Evolutionary conservation across 2,113 vertebrate genomes (phyloP).

Genomic region (Meles meles): DNA sequence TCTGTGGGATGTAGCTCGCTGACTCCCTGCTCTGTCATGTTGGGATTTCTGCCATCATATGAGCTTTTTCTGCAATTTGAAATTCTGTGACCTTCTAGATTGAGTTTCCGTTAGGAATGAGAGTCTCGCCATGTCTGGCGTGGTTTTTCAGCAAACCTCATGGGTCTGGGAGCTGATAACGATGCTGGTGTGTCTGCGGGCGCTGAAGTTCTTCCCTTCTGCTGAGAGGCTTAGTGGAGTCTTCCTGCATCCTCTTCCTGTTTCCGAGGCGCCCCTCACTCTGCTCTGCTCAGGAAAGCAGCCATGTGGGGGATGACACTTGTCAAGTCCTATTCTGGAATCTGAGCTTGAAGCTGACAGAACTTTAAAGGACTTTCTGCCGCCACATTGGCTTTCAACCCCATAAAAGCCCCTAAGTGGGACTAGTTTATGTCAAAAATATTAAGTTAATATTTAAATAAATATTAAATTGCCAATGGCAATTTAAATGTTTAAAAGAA

Average conservation of each 20-base stretch:
- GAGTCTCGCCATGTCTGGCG: neutral
- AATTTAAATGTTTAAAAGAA: neutral
- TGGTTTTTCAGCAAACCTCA: neutral
- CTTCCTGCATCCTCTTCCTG: too few relatives aligned
- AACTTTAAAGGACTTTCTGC: neutral
- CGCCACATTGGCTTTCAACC: neutral
- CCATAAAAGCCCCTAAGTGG: neutral
- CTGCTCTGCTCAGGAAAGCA: neutral
- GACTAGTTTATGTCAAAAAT: neutral
- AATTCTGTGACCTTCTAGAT: neutral
- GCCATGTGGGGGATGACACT: neutral
- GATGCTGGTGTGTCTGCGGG: rapidly evolving
- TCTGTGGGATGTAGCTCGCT: neutral
- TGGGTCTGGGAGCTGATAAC: neutral
- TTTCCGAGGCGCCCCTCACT: neutral
- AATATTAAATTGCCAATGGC: too few relatives aligned
- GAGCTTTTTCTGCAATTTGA: neutral
- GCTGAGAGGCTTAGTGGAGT: neutral
- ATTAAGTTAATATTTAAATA: too few relatives aligned
- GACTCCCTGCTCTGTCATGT: neutral
- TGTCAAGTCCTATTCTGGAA: neutral
- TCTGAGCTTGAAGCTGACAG: neutral
- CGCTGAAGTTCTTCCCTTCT: neutral
- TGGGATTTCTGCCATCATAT: neutral
- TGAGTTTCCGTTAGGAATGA: neutral